These are phyloP conservation scores for Silurus aristotelis DNA, from an alignment of 2,797 vertebrate genomes.

Conservation along the genomic window DNA sequence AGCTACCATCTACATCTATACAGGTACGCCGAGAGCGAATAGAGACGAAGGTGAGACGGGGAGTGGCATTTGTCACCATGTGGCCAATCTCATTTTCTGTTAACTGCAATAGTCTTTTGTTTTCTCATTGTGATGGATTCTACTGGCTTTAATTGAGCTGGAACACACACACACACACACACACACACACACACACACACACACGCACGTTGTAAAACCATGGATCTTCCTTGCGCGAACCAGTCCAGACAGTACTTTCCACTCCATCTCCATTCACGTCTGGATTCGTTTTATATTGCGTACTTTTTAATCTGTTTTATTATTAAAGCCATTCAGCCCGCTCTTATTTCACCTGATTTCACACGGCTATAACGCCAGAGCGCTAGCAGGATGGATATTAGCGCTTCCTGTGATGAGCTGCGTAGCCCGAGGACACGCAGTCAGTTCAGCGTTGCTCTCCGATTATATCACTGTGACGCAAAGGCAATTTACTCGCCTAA, in stretches of 20 bases:
- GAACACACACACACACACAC: conserved; percentile 5
- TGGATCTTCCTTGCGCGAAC: background rate
- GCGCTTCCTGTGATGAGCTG: conserved; percentile 33
- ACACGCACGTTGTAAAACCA: conserved; percentile 3
- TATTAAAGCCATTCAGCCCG: background rate
- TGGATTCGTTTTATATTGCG: conserved; percentile 9
- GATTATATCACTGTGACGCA: conserved; percentile 20
- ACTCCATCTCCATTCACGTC: background rate
- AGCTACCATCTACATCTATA: too few species aligned
- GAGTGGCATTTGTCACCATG: conserved; percentile 75
- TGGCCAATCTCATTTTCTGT: conserved; percentile 79
- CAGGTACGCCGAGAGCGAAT: conserved; percentile 54
- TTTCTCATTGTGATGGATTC: conserved; percentile 75
- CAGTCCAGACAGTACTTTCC: background rate
- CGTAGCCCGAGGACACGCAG: conserved; percentile 8
- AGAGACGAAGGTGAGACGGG: conserved; percentile 51
- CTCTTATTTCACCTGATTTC: conserved; percentile 9
- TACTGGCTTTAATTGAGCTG: conserved; percentile 75
- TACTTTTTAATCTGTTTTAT: conserved; percentile 27
- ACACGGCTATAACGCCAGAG: background rate
- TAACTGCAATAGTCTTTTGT: conserved; percentile 75
- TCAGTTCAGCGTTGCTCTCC: conserved; percentile 5
- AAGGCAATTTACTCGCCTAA: conserved; percentile 15
- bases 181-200: conserved; percentile 8
- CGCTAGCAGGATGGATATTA: conserved; percentile 9